These are phyloP conservation scores for Esperia sulphurella DNA, from an alignment of 2,888 invertebrate species.

Conservation along the genomic window DNA sequence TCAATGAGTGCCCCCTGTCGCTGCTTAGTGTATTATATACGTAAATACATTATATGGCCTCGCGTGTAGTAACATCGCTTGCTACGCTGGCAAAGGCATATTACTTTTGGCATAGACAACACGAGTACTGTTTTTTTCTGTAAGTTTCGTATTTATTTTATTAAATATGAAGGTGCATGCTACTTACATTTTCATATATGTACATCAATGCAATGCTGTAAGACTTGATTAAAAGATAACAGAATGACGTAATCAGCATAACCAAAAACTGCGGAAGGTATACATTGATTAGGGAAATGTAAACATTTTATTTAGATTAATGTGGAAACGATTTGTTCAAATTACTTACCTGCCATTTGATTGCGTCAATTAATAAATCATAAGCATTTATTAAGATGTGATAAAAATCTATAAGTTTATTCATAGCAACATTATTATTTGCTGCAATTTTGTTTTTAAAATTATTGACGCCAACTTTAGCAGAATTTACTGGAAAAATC, in stretches of 20 bases:
- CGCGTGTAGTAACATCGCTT: no score
- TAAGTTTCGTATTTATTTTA: background rate
- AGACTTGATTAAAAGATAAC: conserved; percentile 31
- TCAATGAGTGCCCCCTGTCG: no score
- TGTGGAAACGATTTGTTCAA: background rate
- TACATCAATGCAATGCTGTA: conserved; percentile 34
- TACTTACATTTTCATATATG: conserved; percentile 39
- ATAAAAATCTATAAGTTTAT: conserved; percentile 47
- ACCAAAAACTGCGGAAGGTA: conserved; percentile 42
- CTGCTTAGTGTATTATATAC: no score
- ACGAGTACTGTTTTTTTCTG: no score
- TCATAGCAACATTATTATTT: conserved; percentile 22
- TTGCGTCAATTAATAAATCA: conserved; percentile 43
- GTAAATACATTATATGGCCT: no score
- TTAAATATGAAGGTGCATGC: background rate
- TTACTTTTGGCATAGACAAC: no score
- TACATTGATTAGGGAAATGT: background rate
- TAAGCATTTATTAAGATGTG: conserved; percentile 44
- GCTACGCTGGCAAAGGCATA: no score
- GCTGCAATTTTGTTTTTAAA: conserved; percentile 26
- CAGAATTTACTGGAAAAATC: conserved; percentile 18
- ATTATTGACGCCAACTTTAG: conserved; percentile 26
- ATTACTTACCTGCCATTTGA: conserved; percentile 55
- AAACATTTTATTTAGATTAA: background rate
- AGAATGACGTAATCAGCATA: conserved; percentile 39